Base-by-base conservation (phyloP, 2,888 invertebrate species). In the Rutpela maculata region DNA sequence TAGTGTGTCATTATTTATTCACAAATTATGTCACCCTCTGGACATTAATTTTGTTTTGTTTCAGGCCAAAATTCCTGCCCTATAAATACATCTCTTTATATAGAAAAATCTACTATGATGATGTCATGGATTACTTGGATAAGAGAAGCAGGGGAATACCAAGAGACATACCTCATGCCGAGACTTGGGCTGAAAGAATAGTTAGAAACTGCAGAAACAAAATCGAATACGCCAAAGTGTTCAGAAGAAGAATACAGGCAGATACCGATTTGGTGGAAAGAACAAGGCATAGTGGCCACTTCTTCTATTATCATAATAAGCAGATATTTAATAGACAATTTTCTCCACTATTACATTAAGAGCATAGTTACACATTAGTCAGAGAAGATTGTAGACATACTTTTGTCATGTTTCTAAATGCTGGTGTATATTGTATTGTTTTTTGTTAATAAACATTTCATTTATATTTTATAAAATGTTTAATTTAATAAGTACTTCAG, bases 121-220 rank as follows among this genome's bases (percentile, higher is more conserved):
- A 96, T 88, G 94, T 95, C 78, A 95, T 97, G 89, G 94, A 94
- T 87, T 97, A 95, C 90, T 90, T 97, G 90, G 95, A 97, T 89
- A 93, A 94, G 87, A 92, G 95, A 84, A 93, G 94, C 89, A 91
- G 92, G 82, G 96, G 96, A 0, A 80, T 90, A 26, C 75, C 86
- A 22, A 92, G 94, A 67, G 96, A 96, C 84, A 91, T 92, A 78
- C 97, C 96, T 1, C 91, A 94, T 74, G 93, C 96, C 17, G 95
- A 96, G 90, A 96, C 96, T 38, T 97, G 97, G 97, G 95, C 94
- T 67, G 97, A 97, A 89, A 93, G 97, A 74, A 94, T 94, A 57
- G 91, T 96, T 77, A 92, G 96, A 82, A 94, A 95, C 11, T 95
- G 94, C 90, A 88, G 78, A 68, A 88, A 83, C 74, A 86, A 87